Percentiles rank a stretch among this genome's conserved stretches.
Conservation (phyloP, 2,113 vertebrate species). For the Syngnathus floridae region DNA sequence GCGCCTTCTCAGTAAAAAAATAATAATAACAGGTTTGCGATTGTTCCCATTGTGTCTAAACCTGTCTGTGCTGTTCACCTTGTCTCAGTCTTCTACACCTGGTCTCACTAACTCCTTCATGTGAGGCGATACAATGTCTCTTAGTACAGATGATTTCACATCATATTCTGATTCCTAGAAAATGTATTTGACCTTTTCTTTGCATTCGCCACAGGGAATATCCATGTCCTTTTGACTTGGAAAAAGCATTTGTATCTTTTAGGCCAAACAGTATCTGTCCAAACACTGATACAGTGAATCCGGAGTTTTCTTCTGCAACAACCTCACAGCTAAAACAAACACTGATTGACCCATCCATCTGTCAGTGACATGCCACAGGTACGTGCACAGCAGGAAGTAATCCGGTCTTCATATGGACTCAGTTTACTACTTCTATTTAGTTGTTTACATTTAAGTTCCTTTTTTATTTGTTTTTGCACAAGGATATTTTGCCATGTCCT, state of each 20-base stretch:
- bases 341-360: conserved; percentile 49
- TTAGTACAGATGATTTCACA: not conserved
- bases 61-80: conserved; percentile 35
- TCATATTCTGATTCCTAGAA: not conserved
- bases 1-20: conserved; percentile 28
- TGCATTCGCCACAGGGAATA: conserved; percentile 6
- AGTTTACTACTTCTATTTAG: not conserved
- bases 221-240: conserved; percentile 13
- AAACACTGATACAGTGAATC: conserved; percentile 68
- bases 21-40: conserved; percentile 30
- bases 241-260: conserved; percentile 29
- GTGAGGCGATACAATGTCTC: conserved; percentile 26
- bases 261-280: conserved; percentile 57
- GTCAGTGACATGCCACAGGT: conserved; percentile 49
- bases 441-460: not conserved
- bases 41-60: conserved; percentile 68
- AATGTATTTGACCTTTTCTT: not conserved
- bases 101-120: conserved; percentile 56
- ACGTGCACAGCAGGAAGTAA: conserved; percentile 54
- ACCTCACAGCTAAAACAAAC: conserved; percentile 64
- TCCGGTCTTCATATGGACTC: conserved; percentile 8
- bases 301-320: conserved; percentile 58
- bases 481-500: not conserved
- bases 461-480: not conserved
- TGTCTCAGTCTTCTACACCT: conserved; percentile 49